phyloP scores from a whole-genome alignment of 2,888 invertebrate genomes.

The Zygaena filipendulae region DNA sequence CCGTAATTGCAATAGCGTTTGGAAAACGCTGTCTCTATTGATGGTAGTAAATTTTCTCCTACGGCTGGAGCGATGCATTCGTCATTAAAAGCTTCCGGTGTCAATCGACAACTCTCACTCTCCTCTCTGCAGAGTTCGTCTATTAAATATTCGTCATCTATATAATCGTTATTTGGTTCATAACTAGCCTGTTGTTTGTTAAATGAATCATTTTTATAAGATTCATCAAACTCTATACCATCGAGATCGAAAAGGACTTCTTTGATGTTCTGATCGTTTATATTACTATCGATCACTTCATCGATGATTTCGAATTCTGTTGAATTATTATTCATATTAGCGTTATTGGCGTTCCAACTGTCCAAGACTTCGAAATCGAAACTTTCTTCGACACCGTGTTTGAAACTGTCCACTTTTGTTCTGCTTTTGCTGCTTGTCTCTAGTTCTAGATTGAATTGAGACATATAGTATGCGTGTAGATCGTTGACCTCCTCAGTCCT shows the following conservation, averaged over 20 bases:
- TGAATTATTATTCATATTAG: constrained; percentile 20
- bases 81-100: constrained; percentile 45
- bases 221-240: constrained; percentile 49
- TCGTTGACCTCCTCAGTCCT: constrained; percentile 47
- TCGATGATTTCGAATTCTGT: constrained; percentile 47
- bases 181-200: constrained; percentile 27
- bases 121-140: constrained; percentile 61
- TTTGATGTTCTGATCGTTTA: constrained; percentile 54
- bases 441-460: constrained; percentile 59
- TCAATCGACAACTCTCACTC: constrained; percentile 38
- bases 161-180: constrained; percentile 45
- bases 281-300: constrained; percentile 45
- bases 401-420: constrained; percentile 39
- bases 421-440: constrained; percentile 45
- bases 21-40: constrained; percentile 56
- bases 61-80: constrained; percentile 33
- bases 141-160: constrained; percentile 57
- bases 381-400: constrained; percentile 49
- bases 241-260: constrained; percentile 55
- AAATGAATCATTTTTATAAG: constrained; percentile 29
- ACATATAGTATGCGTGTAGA: constrained; percentile 60
- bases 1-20: constrained; percentile 44
- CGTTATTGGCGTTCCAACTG: constrained; percentile 28
- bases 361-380: constrained; percentile 55
- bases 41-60: constrained; percentile 44